Conservation (phyloP, 2,888 invertebrate genomes). For the Caenorhabditis panamensis region DNA sequence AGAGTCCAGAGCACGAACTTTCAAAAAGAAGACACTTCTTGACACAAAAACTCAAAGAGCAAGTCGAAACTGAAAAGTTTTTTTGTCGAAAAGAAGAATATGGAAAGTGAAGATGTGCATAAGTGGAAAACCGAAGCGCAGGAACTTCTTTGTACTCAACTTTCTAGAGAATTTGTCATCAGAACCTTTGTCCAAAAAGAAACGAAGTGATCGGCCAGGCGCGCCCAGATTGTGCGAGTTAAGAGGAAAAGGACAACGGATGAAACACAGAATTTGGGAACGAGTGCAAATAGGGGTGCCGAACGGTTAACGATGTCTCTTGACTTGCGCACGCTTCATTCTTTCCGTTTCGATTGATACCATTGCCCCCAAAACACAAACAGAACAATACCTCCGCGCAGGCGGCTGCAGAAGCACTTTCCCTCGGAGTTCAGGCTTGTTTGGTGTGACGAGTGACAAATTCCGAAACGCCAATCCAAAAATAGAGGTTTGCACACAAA, state of each 20-base stretch:
- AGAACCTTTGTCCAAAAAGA: constrained; percentile 10
- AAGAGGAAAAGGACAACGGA: constrained; percentile 21
- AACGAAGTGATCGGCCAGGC: neutral
- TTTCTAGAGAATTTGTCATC: constrained; percentile 1
- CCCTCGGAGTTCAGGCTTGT: constrained; percentile 26
- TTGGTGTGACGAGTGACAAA: constrained; percentile 54
- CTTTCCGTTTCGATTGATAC: constrained; percentile 58
- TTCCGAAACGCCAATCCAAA: constrained; percentile 33
- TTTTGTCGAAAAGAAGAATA: constrained; percentile 13
- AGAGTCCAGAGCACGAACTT: constrained; percentile 49
- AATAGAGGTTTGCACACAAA: constrained; percentile 39
- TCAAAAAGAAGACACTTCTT: constrained; percentile 36
- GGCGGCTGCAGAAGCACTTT: constrained; percentile 27
- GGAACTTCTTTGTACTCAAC: constrained; percentile 1
- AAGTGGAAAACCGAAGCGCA: neutral
- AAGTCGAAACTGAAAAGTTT: neutral
- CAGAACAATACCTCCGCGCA: constrained; percentile 53
- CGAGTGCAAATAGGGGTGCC: constrained; percentile 59
- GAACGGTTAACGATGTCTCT: constrained; percentile 60
- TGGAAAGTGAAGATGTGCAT: constrained; percentile 1
- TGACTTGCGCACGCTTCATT: constrained; percentile 61
- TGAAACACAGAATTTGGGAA: constrained; percentile 53
- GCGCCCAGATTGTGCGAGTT: constrained; percentile 16
- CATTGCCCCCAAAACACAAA: constrained; percentile 62
- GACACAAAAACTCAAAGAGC: constrained; percentile 57